Conservation (phyloP, 1,140 invertebrate species). For the Drosophila kurseongensis region DNA sequence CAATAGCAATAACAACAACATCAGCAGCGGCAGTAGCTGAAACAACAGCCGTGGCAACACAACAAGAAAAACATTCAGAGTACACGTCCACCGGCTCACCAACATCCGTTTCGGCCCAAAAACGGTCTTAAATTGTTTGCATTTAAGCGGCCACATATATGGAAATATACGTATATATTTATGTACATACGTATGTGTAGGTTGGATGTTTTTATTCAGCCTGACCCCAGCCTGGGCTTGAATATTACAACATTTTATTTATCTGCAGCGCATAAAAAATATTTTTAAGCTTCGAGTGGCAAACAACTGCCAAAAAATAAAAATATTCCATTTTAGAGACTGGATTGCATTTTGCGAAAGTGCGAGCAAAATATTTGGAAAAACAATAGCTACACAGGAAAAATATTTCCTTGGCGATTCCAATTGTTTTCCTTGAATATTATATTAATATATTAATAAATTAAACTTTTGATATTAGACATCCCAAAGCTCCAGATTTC, state of each 20-base stretch:
- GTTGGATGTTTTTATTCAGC: conserved; percentile 33
- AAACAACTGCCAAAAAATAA: conserved; percentile 26
- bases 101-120: conserved; percentile 29
- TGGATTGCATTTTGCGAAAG: conserved; percentile 12
- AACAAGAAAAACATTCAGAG: conserved; percentile 29
- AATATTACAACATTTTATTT: conserved; percentile 51
- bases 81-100: conserved; percentile 21
- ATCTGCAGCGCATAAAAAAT: conserved; percentile 58
- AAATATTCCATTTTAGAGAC: conserved; percentile 14
- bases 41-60: conserved; percentile 30
- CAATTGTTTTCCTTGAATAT: too few relatives aligned
- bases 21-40: conserved; percentile 16
- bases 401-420: too few relatives aligned
- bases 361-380: conserved; percentile 4
- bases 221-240: conserved; percentile 17
- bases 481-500: too few relatives aligned
- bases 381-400: conserved; percentile 17
- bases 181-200: conserved; percentile 2
- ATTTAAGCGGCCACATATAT: conserved; percentile 49
- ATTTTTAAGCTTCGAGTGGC: conserved; percentile 31
- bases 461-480: too few relatives aligned
- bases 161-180: not conserved
- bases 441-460: too few relatives aligned
- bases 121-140: conserved; percentile 48
- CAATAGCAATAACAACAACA: conserved; percentile 30